Base-by-base conservation (phyloP, 2,888 invertebrate species). In the Thera britannica region DNA sequence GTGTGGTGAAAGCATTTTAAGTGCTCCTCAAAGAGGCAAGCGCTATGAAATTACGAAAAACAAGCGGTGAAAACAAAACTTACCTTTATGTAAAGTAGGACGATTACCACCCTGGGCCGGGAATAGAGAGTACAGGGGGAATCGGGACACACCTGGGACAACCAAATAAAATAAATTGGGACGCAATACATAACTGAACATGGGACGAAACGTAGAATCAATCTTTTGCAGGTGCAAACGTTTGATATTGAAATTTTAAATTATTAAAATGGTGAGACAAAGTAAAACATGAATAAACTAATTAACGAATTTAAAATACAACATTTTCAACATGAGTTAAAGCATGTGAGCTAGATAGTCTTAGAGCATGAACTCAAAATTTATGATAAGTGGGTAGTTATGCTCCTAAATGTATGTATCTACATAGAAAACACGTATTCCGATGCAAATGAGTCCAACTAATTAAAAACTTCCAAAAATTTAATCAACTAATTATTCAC, bases 71-170 rank as follows among this genome's bases (percentile, higher is more conserved):
- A 64, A 70, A 51, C 7, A 63, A 65, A 66, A 63, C 84, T 88
- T 84, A 95, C 95, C 95, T 94, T 95, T 95, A 86, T 95, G 95
- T 80, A 94, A 81, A 66, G 92, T 84, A 63, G 92, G 90, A 71
- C 91, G 84, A 90, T 90, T 81, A 84, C 88, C 75, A 83, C 82
- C 79, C 77, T 87, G 91, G 65, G 87, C 82, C 68, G 86, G 96
- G 89, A 96, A 96, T 87, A 96, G 90, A 76, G 96, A 96, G 86
- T 96, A 96, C 74, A 96, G 94, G 75, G 96, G 96, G 88, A 95
- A 96, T 78, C 96, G 95, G 83, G 94, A 94, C 84, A 95, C 95
- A 91, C 96, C 96, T 96, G 94, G 73, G 66, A 77, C 70, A 71
- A 77, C 72, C 74, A 77, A 75, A 68, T 72, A 76, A 68, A 66